These are phyloP conservation scores for Drosophila nigromelanica DNA, from an alignment of 1,140 invertebrate genomes.

Conservation along the genomic window DNA sequence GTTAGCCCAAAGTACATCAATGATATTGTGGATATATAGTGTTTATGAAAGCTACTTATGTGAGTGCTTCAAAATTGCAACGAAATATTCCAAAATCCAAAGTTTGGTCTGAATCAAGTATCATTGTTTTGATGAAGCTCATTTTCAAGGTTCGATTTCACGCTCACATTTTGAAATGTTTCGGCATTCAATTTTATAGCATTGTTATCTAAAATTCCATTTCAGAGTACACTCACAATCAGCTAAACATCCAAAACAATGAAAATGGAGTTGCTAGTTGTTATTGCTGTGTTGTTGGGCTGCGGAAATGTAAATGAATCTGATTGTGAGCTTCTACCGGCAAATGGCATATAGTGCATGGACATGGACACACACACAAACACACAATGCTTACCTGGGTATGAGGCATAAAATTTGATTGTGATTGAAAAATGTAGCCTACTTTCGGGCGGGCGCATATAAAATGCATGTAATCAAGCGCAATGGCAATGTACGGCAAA, in stretches of 20 bases:
- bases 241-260: slow-evolving; percentile 41
- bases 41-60: no score
- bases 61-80: not conserved
- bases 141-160: slow-evolving; percentile 6
- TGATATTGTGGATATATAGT: no score
- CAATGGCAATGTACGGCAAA: slow-evolving; percentile 65
- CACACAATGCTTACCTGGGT: not conserved
- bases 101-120: not conserved
- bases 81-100: slow-evolving; percentile 4
- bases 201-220: slow-evolving; percentile 38
- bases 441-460: slow-evolving; percentile 76
- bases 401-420: slow-evolving; percentile 78
- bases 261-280: slow-evolving; percentile 28
- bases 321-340: slow-evolving; percentile 52
- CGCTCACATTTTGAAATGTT: slow-evolving; percentile 35
- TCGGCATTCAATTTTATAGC: slow-evolving; percentile 29
- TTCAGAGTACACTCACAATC: slow-evolving; percentile 23
- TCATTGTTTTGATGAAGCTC: not conserved
- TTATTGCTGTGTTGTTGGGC: slow-evolving; percentile 39
- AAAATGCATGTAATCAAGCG: slow-evolving; percentile 82
- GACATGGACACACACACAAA: slow-evolving; percentile 7
- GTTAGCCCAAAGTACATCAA: no score
- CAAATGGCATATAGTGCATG: slow-evolving; percentile 36
- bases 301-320: slow-evolving; percentile 63
- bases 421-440: slow-evolving; percentile 82